These are phyloP conservation scores for Tetrapedia diversipes DNA, from an alignment of 2,888 invertebrate genomes.

Conservation along the genomic window DNA sequence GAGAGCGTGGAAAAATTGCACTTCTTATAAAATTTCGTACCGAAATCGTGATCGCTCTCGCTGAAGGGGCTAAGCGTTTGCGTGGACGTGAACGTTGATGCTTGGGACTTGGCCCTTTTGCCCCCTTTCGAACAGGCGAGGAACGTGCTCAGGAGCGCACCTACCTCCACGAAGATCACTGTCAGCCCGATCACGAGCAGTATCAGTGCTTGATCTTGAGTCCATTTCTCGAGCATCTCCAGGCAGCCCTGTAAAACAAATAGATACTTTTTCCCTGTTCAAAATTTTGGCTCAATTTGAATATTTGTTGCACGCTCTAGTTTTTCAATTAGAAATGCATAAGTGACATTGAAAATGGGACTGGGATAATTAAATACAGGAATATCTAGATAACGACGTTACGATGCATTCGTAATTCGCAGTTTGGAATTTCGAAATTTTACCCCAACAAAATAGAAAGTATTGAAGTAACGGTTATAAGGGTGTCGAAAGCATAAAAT, in stretches of 20 bases:
- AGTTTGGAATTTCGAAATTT: too few species aligned
- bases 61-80: conserved; percentile 78
- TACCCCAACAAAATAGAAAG: too few species aligned
- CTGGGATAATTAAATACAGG: too few species aligned
- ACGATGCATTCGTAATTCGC: too few species aligned
- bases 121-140: conserved; percentile 88
- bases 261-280: too few species aligned
- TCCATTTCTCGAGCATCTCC: conserved; percentile 89
- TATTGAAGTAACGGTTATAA: too few species aligned
- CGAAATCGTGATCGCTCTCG: conserved; percentile 78
- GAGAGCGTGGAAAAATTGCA: background rate
- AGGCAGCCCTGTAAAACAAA: conserved; percentile 87
- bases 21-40: conserved; percentile 68
- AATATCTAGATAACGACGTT: too few species aligned
- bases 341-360: too few species aligned
- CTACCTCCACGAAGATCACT: conserved; percentile 89
- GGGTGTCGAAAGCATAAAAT: too few species aligned
- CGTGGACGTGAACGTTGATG: conserved; percentile 79
- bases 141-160: conserved; percentile 88
- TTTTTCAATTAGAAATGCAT: too few species aligned
- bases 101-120: conserved; percentile 83
- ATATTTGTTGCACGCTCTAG: too few species aligned
- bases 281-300: too few species aligned
- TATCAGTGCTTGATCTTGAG: conserved; percentile 89
- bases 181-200: conserved; percentile 87